phyloP scores from a whole-genome alignment of 2,797 vertebrate species.

The Hippocampus kuda region DNA sequence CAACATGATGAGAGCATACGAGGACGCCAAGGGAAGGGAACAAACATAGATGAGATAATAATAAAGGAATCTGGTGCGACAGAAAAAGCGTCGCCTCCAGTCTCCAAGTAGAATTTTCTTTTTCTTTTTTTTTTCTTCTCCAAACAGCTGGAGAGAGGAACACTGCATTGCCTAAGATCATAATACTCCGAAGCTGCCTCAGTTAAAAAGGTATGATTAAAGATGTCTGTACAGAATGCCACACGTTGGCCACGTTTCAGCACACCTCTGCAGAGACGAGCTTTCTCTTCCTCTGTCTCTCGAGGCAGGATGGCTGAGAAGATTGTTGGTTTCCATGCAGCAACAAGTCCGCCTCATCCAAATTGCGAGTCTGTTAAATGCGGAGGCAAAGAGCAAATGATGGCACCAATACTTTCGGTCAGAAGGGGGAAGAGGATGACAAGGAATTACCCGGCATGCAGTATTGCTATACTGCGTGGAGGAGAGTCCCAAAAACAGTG shows the following conservation, averaged over 20 bases:
- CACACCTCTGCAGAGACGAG: conserved; percentile 20
- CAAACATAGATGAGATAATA: conserved; percentile 32
- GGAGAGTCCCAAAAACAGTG: conserved; percentile 1
- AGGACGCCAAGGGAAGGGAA: conserved; percentile 28
- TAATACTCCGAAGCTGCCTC: conserved; percentile 58
- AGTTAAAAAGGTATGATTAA: conserved; percentile 50
- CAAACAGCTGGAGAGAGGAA: conserved; percentile 37
- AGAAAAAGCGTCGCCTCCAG: conserved; percentile 13
- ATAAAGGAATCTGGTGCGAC: conserved; percentile 31
- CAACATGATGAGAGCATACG: conserved; percentile 33
- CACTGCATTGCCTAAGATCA: conserved; percentile 56
- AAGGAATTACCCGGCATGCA: conserved; percentile 42
- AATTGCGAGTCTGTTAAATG: conserved; percentile 38
- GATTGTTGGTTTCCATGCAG: conserved; percentile 51
- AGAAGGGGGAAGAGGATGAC: conserved; percentile 18
- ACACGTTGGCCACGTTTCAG: conserved; percentile 41
- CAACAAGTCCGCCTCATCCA: conserved; percentile 38
- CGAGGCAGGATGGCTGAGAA: conserved; percentile 38
- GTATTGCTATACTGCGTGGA: conserved; percentile 27
- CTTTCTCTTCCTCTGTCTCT: conserved; percentile 23
- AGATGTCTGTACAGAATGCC: conserved; percentile 60
- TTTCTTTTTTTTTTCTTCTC: conserved; percentile 15
- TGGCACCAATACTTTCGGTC: conserved; percentile 44
- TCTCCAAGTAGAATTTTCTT: conserved; percentile 25
- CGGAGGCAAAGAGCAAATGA: conserved; percentile 41